Base-by-base conservation (phyloP, 2,888 invertebrate species). In the Limnephilus marmoratus region DNA sequence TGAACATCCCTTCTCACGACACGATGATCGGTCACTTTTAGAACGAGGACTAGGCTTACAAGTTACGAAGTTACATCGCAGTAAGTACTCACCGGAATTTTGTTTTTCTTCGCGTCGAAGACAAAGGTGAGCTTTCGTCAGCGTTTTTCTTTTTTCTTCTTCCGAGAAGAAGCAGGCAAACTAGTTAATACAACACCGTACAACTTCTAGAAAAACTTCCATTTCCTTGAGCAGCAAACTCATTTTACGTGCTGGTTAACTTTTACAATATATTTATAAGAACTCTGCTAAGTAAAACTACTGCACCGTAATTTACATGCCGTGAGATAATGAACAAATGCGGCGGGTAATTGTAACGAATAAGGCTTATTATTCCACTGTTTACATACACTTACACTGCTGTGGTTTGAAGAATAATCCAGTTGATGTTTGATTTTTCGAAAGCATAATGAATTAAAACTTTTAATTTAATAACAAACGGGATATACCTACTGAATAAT, bases 61-160 rank as follows among this genome's bases (percentile, higher is more conserved):
- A 68, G 53, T 68, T 68, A 68, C 53, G 24, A 68, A 68, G 53
- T 68, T 68, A 68, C 53, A 68, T 68, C 53, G 53, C 53, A 68
- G 53, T 68, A 24, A 68, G 53, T 18, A 68, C 18, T 68, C 53
- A 18, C 24, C 53, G 24, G 53, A 31, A 37, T 41, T 85, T 41
- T 37, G 85, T 41, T 85, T n/a, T 45, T n/a, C 85, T 85, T 37
- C 5, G 68, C 87, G 45, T 53, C 31, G 49, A 87, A 29, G 31
- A 85, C 87, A 53, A 87, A 87, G 87, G 87, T 87, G 87, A 31
- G 87, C 87, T 87, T 29, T 87, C 87, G 29, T 87, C 87, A 53
- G 53, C 87, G n/a, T 31, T 53, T 87, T 87, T 87, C 87, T 87
- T 85, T 49, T 87, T 87, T 87, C 68, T 31, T 18, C 34, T 87